These are phyloP conservation scores for Drosophila peninsularis DNA, from an alignment of 2,888 invertebrate species.

Conservation along the genomic window DNA sequence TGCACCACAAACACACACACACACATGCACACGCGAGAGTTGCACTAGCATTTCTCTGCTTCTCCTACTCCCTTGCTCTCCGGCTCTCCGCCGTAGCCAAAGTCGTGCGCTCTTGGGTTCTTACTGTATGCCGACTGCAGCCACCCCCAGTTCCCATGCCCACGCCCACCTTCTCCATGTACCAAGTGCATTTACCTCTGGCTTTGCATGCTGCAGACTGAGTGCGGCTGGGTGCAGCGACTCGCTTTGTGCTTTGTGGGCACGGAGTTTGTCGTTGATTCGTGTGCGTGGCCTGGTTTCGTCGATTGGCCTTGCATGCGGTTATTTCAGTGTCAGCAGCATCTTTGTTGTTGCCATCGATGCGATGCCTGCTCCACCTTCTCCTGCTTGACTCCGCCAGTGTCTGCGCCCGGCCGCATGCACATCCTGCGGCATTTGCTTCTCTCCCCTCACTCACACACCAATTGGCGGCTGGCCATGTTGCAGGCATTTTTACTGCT, in stretches of 20 bases:
- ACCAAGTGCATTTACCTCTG: conserved; percentile 72
- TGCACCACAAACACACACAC: conserved; percentile 34
- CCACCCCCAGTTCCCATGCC: background rate
- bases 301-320: conserved; percentile 73
- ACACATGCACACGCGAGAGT: conserved; percentile 30
- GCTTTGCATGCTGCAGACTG: conserved; percentile 18
- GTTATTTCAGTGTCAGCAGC: conserved; percentile 72
- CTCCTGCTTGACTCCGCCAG: conserved; percentile 1
- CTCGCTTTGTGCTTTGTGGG: conserved; percentile 36
- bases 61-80: background rate
- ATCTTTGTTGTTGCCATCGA: conserved; percentile 54
- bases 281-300: conserved; percentile 78
- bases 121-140: conserved; percentile 60
- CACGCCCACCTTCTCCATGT: background rate
- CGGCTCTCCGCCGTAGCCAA: conserved; percentile 36
- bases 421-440: conserved; percentile 36
- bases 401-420: conserved; percentile 25
- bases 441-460: conserved; percentile 1
- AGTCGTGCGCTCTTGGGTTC: conserved; percentile 58
- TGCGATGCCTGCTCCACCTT: conserved; percentile 10
- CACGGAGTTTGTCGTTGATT: conserved; percentile 24
- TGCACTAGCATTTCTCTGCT: background rate
- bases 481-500: conserved; percentile 22
- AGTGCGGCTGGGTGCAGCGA: conserved; percentile 12
- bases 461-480: background rate